These are phyloP conservation scores for Rosalia funebris DNA, from an alignment of 2,888 invertebrate species.

Conservation along the genomic window DNA sequence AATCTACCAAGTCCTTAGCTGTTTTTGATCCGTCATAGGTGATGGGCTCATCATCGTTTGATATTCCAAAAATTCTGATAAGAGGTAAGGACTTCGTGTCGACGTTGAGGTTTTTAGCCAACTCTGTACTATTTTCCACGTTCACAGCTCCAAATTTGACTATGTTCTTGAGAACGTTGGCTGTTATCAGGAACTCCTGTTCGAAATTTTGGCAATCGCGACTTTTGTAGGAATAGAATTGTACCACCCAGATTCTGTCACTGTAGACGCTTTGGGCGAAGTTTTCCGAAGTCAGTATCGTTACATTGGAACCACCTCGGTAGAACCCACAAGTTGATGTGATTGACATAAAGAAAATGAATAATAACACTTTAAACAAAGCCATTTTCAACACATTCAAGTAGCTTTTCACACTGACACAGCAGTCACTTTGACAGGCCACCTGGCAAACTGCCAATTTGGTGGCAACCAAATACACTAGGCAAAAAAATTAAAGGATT, in stretches of 20 bases:
- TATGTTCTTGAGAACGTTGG: slow-evolving; percentile 87
- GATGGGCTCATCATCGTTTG: slow-evolving; percentile 78
- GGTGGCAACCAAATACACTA: no score
- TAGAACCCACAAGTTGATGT: not conserved
- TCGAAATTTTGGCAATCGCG: slow-evolving; percentile 86
- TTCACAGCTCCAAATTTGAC: slow-evolving; percentile 91
- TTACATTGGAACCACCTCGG: slow-evolving; percentile 67
- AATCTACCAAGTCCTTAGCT: slow-evolving; percentile 83
- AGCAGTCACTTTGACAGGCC: no score
- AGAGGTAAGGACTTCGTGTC: slow-evolving; percentile 87
- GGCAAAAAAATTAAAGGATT: no score
- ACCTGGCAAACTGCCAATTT: no score
- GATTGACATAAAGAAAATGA: no score
- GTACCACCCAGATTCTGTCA: slow-evolving; percentile 89
- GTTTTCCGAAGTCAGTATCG: slow-evolving; percentile 81
- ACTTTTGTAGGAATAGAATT: slow-evolving; percentile 95
- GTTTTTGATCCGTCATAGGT: slow-evolving; percentile 81
- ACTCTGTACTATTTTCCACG: slow-evolving; percentile 78
- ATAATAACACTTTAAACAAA: no score
- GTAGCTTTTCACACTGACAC: no score
- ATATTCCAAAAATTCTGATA: slow-evolving; percentile 84
- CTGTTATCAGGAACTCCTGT: slow-evolving; percentile 90
- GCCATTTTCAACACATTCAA: no score
- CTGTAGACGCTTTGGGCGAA: slow-evolving; percentile 83
- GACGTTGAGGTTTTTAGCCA: slow-evolving; percentile 69